Percentiles rank a stretch among this genome's conserved stretches.
These are phyloP conservation scores for Leptopilina myrica DNA, from an alignment of 2,888 invertebrate species.

Conservation along the genomic window DNA sequence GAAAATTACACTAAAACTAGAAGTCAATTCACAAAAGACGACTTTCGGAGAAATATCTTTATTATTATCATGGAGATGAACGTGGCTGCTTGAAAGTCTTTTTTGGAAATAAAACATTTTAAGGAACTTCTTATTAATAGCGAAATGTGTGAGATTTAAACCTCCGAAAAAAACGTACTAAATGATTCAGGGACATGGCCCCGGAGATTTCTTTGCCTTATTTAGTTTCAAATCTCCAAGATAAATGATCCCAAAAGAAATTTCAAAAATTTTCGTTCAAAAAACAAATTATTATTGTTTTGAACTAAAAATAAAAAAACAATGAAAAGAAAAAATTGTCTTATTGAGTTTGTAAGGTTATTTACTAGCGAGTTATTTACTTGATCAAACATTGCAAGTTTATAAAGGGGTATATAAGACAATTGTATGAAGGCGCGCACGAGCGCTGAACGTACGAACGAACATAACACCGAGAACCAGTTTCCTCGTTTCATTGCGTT, in stretches of 20 bases:
- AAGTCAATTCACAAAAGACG: no score
- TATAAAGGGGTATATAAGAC: slow-evolving; percentile 55
- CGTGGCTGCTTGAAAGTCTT: slow-evolving; percentile 41
- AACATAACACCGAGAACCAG: slow-evolving; percentile 75
- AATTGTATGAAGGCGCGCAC: slow-evolving; percentile 58
- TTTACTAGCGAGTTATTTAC: slow-evolving; percentile 16
- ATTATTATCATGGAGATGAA: slow-evolving; percentile 74
- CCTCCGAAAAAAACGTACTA: slow-evolving; percentile 2
- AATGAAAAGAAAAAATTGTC: no score
- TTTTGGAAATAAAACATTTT: background rate
- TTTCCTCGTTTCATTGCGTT: slow-evolving; percentile 77
- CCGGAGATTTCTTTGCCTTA: background rate
- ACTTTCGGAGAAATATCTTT: slow-evolving; percentile 67
- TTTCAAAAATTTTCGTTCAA: no score
- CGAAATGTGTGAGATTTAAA: slow-evolving; percentile 24
- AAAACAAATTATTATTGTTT: no score
- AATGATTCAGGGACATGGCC: background rate
- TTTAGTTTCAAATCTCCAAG: background rate
- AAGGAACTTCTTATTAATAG: slow-evolving; percentile 14
- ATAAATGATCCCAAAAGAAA: no score
- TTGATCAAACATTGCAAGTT: slow-evolving; percentile 45
- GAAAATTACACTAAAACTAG: no score
- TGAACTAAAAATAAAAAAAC: no score
- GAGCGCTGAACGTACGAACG: slow-evolving; percentile 58
- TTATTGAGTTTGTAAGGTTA: background rate